Conservation (phyloP, 1,140 invertebrate genomes). For the Solenopsis invicta region DNA sequence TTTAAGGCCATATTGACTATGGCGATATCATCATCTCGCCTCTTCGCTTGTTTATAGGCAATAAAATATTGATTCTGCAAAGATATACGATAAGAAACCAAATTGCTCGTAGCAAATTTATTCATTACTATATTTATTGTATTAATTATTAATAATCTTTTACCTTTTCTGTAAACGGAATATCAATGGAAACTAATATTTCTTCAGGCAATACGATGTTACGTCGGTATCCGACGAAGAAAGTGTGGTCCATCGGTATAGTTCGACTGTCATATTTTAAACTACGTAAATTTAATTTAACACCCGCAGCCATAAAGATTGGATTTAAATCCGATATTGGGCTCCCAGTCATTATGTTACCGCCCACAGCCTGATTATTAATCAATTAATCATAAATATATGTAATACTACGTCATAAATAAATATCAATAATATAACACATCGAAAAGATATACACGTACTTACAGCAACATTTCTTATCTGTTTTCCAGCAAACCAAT, state of each 20-base stretch:
- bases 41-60: constrained; percentile 96
- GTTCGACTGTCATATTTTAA: constrained; percentile 87
- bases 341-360: constrained; percentile 98
- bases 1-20: constrained; percentile 96
- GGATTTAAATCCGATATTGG: constrained; percentile 98
- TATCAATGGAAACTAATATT: constrained; percentile 92
- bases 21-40: constrained; percentile 97
- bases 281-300: constrained; percentile 85
- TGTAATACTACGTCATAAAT: too few species aligned
- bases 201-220: constrained; percentile 93
- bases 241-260: constrained; percentile 93
- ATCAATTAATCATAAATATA: constrained; percentile 9
- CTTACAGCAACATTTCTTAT: constrained; percentile 94
- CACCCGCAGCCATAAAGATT: constrained; percentile 93
- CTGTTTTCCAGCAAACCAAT: constrained; percentile 98
- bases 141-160: constrained; percentile 19
- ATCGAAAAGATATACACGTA: constrained; percentile 74
- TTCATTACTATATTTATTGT: neutral
- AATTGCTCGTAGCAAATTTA: neutral
- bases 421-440: constrained; percentile 3
- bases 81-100: constrained; percentile 73
- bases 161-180: constrained; percentile 88
- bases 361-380: constrained; percentile 90
- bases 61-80: constrained; percentile 92
- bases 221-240: constrained; percentile 95